A percentile compares a stretch with the other conserved stretches of the same genome.
phyloP scores from a whole-genome alignment of 2,888 invertebrate genomes.

The Eucriotettix oculatus region DNA sequence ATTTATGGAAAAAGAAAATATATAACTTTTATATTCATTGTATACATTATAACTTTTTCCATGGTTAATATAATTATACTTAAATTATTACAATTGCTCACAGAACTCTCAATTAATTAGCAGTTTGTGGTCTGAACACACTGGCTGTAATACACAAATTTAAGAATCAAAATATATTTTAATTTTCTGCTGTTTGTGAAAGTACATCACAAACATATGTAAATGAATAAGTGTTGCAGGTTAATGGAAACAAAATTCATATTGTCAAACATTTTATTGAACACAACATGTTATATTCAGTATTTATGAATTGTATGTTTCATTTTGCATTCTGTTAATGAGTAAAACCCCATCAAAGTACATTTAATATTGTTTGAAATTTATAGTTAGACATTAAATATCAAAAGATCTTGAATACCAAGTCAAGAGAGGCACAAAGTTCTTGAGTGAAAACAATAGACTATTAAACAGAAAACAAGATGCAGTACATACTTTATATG shows the following conservation, averaged over 20 bases:
- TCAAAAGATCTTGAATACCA: constrained; percentile 21
- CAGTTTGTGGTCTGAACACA: no score
- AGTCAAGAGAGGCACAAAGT: constrained; percentile 22
- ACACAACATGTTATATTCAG: constrained; percentile 15
- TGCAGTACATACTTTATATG: constrained; percentile 11
- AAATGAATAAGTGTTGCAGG: neutral
- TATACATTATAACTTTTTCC: no score
- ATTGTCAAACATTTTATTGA: constrained; percentile 15
- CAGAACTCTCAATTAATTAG: no score
- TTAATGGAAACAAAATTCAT: constrained; percentile 1
- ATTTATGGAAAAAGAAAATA: no score
- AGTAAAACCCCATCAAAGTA: constrained; percentile 13
- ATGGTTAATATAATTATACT: no score
- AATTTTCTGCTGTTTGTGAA: no score
- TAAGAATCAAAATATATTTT: no score
- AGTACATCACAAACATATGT: no score
- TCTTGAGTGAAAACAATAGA: constrained; percentile 16
- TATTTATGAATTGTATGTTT: constrained; percentile 10
- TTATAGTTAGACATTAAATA: constrained; percentile 17
- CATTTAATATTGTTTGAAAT: constrained; percentile 14
- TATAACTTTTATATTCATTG: no score
- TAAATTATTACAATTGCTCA: no score
- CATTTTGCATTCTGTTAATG: constrained; percentile 10
- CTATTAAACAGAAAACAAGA: constrained; percentile 13
- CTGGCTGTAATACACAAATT: no score